Percentiles rank a stretch among this genome's conserved stretches.
These are phyloP conservation scores for Mastacembelus armatus DNA, from an alignment of 2,797 vertebrate genomes.

Conservation along the genomic window DNA sequence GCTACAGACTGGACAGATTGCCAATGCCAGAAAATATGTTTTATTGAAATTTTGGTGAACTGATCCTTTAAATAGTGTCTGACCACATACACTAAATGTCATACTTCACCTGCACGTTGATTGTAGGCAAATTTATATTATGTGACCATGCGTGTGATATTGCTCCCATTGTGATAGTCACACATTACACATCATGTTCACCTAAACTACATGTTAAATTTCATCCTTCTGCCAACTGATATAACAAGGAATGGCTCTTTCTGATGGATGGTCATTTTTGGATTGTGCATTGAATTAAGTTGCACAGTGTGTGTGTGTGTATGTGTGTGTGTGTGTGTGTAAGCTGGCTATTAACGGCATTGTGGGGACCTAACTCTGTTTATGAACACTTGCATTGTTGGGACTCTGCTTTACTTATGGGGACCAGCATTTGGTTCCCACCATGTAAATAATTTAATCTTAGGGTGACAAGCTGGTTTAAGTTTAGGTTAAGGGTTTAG, in stretches of 20 bases:
- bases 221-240: background rate
- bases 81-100: background rate
- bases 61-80: background rate
- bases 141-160: slow-evolving; percentile 3
- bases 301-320: no score
- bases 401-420: no score
- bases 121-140: background rate
- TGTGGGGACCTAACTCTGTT: no score
- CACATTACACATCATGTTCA: background rate
- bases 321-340: no score
- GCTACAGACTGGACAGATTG: no score
- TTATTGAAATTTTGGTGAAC: background rate
- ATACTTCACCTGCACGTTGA: background rate
- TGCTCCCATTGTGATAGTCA: background rate
- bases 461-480: no score
- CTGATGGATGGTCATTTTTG: slow-evolving; percentile 1
- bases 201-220: background rate
- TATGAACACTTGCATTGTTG: no score
- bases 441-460: no score
- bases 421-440: no score
- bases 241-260: background rate
- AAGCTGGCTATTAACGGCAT: no score
- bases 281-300: slow-evolving; percentile 16
- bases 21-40: background rate
- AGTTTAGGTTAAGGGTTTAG: slow-evolving; percentile 28